Percentiles rank a stretch among this genome's conserved stretches.
Evolutionary conservation across 2,888 invertebrate species (phyloP).

Genomic region (Leucophora obtusa): DNA sequence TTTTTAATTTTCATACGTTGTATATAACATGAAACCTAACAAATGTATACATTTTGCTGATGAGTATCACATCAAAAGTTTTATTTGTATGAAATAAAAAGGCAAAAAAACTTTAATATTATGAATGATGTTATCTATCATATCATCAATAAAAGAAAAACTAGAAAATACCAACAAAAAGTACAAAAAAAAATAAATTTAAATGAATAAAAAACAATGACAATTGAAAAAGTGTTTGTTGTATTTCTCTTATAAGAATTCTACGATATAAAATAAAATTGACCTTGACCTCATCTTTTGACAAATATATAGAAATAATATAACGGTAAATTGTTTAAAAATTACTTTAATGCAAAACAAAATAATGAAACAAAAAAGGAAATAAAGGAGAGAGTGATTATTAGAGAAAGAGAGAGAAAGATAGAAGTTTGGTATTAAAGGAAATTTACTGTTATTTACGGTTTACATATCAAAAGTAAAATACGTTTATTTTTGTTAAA

Average conservation of each 20-base stretch:
- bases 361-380: not conserved
- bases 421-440: not conserved
- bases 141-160: not conserved
- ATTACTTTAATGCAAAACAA: not conserved
- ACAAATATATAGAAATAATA: not conserved
- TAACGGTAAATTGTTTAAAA: not conserved
- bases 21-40: slow-evolving; percentile 10
- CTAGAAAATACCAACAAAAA: not conserved
- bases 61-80: not conserved
- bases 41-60: not conserved
- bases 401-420: not conserved
- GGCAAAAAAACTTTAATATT: not conserved
- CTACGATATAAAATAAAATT: slow-evolving; percentile 33
- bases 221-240: not conserved
- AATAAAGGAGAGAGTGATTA: not conserved
- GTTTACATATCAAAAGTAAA: too few species aligned
- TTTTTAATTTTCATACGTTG: not conserved
- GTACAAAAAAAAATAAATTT: not conserved
- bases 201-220: not conserved
- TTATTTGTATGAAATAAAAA: not conserved
- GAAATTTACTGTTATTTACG: too few species aligned
- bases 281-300: slow-evolving; percentile 49
- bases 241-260: not conserved
- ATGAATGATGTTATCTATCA: not conserved
- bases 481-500: too few species aligned